Percentiles rank a stretch among this genome's conserved stretches.
These are phyloP conservation scores for Lysandra coridon DNA, from an alignment of 2,888 invertebrate genomes.

Conservation along the genomic window DNA sequence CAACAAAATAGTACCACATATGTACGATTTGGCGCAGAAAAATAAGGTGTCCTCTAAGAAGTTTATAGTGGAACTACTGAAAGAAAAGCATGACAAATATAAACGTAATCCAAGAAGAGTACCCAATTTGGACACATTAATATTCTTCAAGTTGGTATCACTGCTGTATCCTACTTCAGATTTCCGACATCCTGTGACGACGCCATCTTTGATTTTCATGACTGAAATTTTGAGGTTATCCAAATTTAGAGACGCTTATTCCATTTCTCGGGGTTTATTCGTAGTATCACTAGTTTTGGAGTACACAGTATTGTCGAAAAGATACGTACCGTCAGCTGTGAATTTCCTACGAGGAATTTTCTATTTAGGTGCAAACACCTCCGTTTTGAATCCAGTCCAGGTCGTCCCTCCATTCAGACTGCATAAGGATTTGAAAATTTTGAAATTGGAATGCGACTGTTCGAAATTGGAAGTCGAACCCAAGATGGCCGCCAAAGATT, in stretches of 20 bases:
- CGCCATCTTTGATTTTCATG: constrained; percentile 91
- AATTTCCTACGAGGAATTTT: constrained; percentile 90
- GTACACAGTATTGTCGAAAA: constrained; percentile 88
- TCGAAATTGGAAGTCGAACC: constrained; percentile 56
- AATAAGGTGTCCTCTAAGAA: constrained; percentile 85
- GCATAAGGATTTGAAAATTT: constrained; percentile 74
- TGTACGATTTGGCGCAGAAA: constrained; percentile 86
- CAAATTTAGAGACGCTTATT: constrained; percentile 82
- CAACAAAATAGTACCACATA: constrained; percentile 77
- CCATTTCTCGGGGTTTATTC: constrained; percentile 89
- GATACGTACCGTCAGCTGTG: constrained; percentile 89
- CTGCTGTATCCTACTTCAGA: constrained; percentile 94
- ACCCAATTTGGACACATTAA: constrained; percentile 85
- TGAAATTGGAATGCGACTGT: constrained; percentile 80
- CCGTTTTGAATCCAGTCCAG: constrained; percentile 80
- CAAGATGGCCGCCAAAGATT: constrained; percentile 80
- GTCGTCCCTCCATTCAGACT: constrained; percentile 85
- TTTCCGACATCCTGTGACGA: constrained; percentile 92
- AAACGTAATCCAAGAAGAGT: constrained; percentile 79
- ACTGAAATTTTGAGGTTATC: constrained; percentile 87
- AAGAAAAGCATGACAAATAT: constrained; percentile 85
- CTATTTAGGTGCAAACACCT: constrained; percentile 84
- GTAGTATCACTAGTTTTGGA: constrained; percentile 87
- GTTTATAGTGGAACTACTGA: constrained; percentile 84
- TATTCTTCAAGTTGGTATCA: constrained; percentile 91